A percentile compares a stretch with the other conserved stretches of the same genome.
These are phyloP conservation scores for Dissostichus mawsoni DNA, from an alignment of 2,113 vertebrate genomes.

Conservation along the genomic window DNA sequence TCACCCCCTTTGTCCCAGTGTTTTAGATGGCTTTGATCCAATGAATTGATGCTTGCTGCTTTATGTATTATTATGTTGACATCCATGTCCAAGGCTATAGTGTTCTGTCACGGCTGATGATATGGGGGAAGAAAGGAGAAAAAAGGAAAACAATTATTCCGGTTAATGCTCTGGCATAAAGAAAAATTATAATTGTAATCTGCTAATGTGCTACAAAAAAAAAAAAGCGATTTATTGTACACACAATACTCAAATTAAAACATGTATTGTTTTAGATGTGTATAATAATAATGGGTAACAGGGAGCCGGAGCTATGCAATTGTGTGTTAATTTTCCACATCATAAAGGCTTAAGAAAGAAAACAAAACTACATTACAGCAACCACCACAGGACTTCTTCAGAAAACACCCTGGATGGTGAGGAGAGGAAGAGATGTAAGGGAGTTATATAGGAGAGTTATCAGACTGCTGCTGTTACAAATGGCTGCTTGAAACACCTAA, in stretches of 20 bases:
- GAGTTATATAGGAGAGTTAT: conserved; percentile 47
- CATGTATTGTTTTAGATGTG: not conserved
- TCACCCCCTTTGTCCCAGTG: conserved; percentile 5
- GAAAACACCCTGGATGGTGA: not conserved
- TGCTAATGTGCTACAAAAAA: not conserved
- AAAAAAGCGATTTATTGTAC: not conserved
- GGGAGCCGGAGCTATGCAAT: not conserved
- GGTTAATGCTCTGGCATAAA: not conserved
- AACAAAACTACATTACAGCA: not conserved
- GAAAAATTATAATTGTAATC: not conserved
- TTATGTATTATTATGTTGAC: conserved; percentile 28
- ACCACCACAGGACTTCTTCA: not conserved
- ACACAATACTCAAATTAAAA: not conserved
- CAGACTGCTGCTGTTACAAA: conserved; percentile 63
- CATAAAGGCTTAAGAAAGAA: not conserved
- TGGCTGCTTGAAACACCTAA: conserved; percentile 72
- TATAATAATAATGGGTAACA: not conserved
- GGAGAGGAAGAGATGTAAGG: conserved; percentile 8
- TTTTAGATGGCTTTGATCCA: not conserved
- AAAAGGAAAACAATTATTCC: not conserved
- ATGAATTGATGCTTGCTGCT: not conserved
- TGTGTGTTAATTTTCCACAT: not conserved
- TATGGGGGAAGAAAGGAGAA: not conserved
- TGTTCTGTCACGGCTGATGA: conserved; percentile 6
- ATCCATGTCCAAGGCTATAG: conserved; percentile 28